phyloP scores from a whole-genome alignment of 2,888 invertebrate species.

The Mesopsocus fuscifrons region DNA sequence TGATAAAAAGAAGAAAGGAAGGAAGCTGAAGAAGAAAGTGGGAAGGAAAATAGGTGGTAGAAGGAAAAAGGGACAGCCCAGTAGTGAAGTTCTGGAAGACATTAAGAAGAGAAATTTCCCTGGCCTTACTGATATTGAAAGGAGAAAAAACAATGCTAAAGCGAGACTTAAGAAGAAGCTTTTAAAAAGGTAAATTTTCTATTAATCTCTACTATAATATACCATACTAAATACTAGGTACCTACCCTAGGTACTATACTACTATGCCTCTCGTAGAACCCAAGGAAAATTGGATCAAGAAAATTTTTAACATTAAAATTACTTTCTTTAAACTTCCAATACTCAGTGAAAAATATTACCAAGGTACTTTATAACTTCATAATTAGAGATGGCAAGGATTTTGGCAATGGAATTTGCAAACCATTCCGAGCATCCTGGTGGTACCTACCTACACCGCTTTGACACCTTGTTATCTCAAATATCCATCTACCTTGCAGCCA shows the following conservation, averaged over 20 bases:
- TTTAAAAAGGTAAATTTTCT: conserved; percentile 26
- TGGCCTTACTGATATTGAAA: conserved; percentile 28
- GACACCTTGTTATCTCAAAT: no score
- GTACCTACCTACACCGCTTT: no score
- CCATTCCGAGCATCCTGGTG: no score
- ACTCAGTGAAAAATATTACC: no score
- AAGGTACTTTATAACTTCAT: no score
- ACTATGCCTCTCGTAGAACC: neutral
- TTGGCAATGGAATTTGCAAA: no score
- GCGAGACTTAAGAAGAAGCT: conserved; percentile 29
- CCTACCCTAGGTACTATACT: neutral
- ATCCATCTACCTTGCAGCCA: no score
- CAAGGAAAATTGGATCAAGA: no score
- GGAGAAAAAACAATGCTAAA: conserved; percentile 24
- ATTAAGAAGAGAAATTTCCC: conserved; percentile 20
- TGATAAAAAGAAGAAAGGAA: conserved; percentile 20
- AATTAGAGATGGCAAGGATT: no score
- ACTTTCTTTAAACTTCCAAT: no score
- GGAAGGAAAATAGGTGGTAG: neutral
- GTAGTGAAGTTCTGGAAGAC: neutral
- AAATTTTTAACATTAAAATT: no score
- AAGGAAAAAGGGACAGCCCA: neutral
- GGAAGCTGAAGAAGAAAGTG: conserved; percentile 15
- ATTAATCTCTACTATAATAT: conserved; percentile 4
- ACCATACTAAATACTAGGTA: neutral